These are phyloP conservation scores for Junco hyemalis DNA, from an alignment of 2,113 vertebrate species.

Conservation along the genomic window DNA sequence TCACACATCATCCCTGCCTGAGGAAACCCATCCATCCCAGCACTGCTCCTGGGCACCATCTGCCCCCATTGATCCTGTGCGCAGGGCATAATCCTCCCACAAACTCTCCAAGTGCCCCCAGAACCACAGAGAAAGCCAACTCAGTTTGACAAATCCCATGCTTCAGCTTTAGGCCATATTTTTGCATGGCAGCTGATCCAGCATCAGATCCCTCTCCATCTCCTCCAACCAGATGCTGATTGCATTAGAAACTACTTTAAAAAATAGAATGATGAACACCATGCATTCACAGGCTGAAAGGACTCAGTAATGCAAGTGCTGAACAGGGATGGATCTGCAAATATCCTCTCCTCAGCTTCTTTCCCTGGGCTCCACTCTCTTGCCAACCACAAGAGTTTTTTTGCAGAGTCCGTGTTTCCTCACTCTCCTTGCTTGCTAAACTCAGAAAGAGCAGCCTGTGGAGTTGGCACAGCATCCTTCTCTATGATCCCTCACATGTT, in stretches of 20 bases:
- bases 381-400: background rate
- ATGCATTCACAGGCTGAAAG: background rate
- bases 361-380: background rate
- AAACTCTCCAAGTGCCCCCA: background rate
- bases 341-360: background rate
- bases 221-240: background rate
- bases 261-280: background rate
- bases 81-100: background rate
- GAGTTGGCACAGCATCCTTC: background rate
- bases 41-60: background rate
- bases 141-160: background rate
- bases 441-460: background rate
- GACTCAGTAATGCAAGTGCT: background rate
- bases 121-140: background rate
- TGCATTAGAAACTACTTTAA: background rate
- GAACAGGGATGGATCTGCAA: background rate
- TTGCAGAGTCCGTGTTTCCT: background rate
- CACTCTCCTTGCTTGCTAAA: background rate
- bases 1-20: background rate
- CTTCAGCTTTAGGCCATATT: background rate
- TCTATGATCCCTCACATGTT: fast-evolving
- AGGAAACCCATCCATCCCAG: background rate
- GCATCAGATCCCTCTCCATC: background rate
- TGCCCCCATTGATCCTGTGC: background rate
- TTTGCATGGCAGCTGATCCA: background rate